phyloP scores from a whole-genome alignment of 2,888 invertebrate species.

The Aphidoletes aphidimyza region DNA sequence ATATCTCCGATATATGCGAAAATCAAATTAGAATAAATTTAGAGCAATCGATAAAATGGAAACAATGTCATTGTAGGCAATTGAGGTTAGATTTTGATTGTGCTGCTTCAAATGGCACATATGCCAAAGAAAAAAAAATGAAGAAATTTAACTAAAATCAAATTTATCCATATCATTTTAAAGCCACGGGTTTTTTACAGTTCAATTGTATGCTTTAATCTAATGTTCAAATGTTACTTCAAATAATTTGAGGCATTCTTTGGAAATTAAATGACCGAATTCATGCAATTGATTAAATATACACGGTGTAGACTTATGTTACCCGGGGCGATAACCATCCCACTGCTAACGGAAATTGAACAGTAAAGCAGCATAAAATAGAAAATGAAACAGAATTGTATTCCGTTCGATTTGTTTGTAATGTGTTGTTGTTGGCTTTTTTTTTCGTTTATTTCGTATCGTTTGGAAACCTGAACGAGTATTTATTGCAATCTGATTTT shows the following conservation, averaged over 20 bases:
- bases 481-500: slow-evolving; percentile 18
- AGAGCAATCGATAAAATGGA: not conserved
- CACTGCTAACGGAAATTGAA: not conserved
- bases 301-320: not conserved
- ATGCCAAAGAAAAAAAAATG: too few species aligned
- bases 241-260: too few species aligned
- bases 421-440: not conserved
- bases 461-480: not conserved
- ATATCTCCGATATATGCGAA: not conserved
- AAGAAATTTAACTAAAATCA: too few species aligned
- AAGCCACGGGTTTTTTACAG: too few species aligned
- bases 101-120: too few species aligned
- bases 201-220: too few species aligned
- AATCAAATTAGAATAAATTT: slow-evolving; percentile 11
- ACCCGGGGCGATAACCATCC: not conserved
- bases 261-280: too few species aligned
- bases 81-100: not conserved
- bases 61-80: not conserved
- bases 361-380: not conserved
- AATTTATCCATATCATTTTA: too few species aligned
- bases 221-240: too few species aligned
- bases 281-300: not conserved
- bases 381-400: not conserved
- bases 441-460: not conserved
- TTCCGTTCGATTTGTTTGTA: not conserved